These are phyloP conservation scores for Pan paniscus DNA, from an alignment of 2,113 vertebrate species.

Conservation along the genomic window DNA sequence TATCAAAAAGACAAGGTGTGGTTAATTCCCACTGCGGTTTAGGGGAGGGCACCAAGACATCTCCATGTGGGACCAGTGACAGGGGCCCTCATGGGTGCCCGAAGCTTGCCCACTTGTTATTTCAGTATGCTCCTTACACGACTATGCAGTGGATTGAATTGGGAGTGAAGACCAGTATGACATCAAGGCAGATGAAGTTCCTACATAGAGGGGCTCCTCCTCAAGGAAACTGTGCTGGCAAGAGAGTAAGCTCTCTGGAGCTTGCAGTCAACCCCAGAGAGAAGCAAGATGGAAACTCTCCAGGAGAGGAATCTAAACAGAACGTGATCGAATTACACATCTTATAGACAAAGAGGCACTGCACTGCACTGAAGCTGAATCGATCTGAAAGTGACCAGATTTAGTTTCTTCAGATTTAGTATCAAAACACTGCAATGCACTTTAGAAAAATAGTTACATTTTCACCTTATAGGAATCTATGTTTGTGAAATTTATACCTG, in stretches of 20 bases:
- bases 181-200: neutral
- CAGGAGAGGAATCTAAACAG: neutral
- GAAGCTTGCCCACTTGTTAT: neutral
- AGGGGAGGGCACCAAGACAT: neutral
- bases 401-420: neutral
- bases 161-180: neutral
- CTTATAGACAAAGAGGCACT: neutral
- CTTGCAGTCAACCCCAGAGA: neutral
- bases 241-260: neutral
- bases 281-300: neutral
- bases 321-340: neutral
- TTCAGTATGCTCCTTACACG: neutral
- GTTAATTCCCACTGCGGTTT: rapidly evolving
- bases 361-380: neutral
- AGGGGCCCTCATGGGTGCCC: rapidly evolving
- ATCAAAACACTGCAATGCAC: neutral
- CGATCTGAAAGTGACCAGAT: constrained; percentile 1
- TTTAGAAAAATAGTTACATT: neutral
- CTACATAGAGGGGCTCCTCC: neutral
- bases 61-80: rapidly evolving
- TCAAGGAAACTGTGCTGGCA: neutral
- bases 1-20: neutral
- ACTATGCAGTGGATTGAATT: rapidly evolving
- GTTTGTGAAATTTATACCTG: neutral
- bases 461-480: neutral